Base-by-base conservation (phyloP, 1,140 invertebrate species). In the Rhynchophorus ferrugineus region DNA sequence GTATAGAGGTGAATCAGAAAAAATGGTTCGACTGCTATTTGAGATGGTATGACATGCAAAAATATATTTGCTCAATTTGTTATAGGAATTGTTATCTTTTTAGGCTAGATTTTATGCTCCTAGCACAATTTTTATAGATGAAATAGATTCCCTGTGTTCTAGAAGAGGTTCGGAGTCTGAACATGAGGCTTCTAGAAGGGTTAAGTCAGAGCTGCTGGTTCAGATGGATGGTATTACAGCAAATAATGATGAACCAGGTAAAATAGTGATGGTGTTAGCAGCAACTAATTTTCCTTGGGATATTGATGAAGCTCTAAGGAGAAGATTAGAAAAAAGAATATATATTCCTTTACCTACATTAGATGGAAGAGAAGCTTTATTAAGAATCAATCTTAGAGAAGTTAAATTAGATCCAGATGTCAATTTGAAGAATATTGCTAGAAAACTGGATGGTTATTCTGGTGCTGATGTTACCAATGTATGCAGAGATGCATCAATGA, bases 261-360 rank as follows among this genome's bases (percentile, higher is more conserved):
- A 82, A 70, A 79, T 95, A 13, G 93, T 99, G 0, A 97, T 99
- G 90, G 95, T 99, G 18, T 73, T 99, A 58, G 96, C 95, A 6
- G 97, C 97, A 7, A 99, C 97, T 0, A 99, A 99, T 75, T 98
- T 98, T 71, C 97, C 97, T 2, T 99, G 95, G 96, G 95, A 99
- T 68, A 91, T 99, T 54, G 97, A 99, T 71, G 96, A 99, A 72
- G 97, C 96, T 19, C 73, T 99, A 14, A 76, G 95, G 35, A 78
- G 97, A 44, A 79, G 97, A 57, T 75, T 99, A 11, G 97, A 99
- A 69, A 99, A 99, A 75, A 80, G 96, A 57, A 98, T 99, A 65
- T 99, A 99, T 73, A 99, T 99, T 71, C 95, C 96, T n/a, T 75
- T 99, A 58, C 97, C 97, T 0, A 93, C 87, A 64, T 79, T 91